Evolutionary conservation across 2,797 vertebrate genomes (phyloP), one percentile per base, ranked within the genome.

Genomic region (Sciurus vulgaris): DNA sequence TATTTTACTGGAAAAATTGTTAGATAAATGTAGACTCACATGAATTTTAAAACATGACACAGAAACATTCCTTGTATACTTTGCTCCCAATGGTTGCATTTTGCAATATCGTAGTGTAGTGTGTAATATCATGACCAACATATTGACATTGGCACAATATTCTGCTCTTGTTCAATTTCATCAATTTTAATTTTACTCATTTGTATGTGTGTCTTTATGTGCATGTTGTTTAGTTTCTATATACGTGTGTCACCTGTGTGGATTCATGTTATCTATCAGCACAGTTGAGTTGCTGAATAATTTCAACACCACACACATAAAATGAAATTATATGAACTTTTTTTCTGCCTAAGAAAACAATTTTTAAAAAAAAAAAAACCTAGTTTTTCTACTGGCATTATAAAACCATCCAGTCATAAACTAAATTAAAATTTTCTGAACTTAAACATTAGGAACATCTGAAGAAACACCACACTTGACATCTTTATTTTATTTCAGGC

Each of bases 321-420:
- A 67, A 15, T 89, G 6, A 93, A 90, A 78, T 91, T 33, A 79
- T 63, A 5, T 91, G 4, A 86, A 82, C 49, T 90, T 81, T 77
- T 88, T 85, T 5, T 38, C 38, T 79, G 12, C 3, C 0, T 76
- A 67, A 28, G 7, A 91, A 95, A 73, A 54, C 14, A 56, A 76
- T 83, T 84, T 84, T 65, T 61, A 26, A 9, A 7, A 67, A 59
- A 79, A 9, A 22, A 15, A 33, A 51, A 78, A 8, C 15, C 54
- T 24, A 30, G 22, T 59, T 44, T 61, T 20, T 4, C 12, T 47
- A 12, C 28, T 33, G 1, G 49, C 4, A 87, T 86, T 78, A 47
- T 17, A 41, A 83, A 70, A 41, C 47, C 69, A 59, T 4, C 6
- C 0, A 85, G 2, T 56, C 24, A 81, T 70, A 92, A 81, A 89